Percentiles rank a stretch among this genome's conserved stretches.
These are phyloP conservation scores for Cyphomyrmex costatus DNA, from an alignment of 1,140 invertebrate genomes.

Conservation along the genomic window DNA sequence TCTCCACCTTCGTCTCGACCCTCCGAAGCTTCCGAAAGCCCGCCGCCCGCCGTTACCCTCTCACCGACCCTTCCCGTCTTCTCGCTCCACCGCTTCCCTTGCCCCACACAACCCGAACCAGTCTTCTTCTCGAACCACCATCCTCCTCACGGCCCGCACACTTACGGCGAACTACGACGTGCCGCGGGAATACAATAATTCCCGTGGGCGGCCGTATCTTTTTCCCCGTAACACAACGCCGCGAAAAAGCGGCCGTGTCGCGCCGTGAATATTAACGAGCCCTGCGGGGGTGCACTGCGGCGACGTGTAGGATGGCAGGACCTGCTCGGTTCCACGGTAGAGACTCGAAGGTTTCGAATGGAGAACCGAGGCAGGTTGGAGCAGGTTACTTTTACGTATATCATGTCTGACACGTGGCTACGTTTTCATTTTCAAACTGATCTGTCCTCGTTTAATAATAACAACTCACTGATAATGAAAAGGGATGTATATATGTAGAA, in stretches of 20 bases:
- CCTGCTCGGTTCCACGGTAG: constrained; percentile 20
- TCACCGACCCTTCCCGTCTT: constrained; percentile 24
- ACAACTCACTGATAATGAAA: not conserved
- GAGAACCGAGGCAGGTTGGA: constrained; percentile 35
- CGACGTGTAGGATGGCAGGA: constrained; percentile 49
- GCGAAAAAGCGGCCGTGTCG: constrained; percentile 83
- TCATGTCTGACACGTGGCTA: not conserved
- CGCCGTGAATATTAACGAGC: constrained; percentile 84
- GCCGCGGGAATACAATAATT: constrained; percentile 80
- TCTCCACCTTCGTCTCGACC: constrained; percentile 42
- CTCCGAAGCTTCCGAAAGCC: constrained; percentile 30
- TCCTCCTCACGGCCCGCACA: constrained; percentile 31
- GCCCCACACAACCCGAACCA: not conserved
- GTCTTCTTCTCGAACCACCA: constrained; percentile 44
- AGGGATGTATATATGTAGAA: not conserved
- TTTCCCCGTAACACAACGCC: constrained; percentile 82
- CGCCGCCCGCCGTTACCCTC: constrained; percentile 24
- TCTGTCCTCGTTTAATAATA: not conserved
- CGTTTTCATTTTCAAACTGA: constrained; percentile 1
- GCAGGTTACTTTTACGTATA: constrained; percentile 26
- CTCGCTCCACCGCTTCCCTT: not conserved
- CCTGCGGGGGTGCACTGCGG: constrained; percentile 74
- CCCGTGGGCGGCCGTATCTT: constrained; percentile 81
- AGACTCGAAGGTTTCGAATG: constrained; percentile 38
- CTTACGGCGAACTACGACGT: constrained; percentile 66